Conservation (phyloP, 2,888 invertebrate species). For the Listrodromus nycthemerus region DNA sequence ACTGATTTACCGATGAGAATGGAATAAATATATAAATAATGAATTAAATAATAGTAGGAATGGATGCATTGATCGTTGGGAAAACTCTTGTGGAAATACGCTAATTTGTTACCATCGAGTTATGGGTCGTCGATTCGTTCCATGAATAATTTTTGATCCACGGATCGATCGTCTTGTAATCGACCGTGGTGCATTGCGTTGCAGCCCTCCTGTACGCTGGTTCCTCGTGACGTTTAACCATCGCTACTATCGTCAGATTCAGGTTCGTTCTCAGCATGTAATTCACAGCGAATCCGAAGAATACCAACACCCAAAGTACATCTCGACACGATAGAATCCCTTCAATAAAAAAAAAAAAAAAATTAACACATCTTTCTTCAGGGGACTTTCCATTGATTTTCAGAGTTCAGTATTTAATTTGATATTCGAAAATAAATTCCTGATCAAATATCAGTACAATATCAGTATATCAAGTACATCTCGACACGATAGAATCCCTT, state of each 20-base stretch:
- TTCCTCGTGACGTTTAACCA: slow-evolving; percentile 84
- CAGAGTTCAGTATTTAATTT: not conserved
- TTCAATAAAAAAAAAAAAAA: slow-evolving; percentile 68
- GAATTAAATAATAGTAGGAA: not conserved
- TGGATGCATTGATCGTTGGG: not conserved
- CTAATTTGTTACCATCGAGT: slow-evolving; percentile 55
- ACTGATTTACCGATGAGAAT: too few relatives aligned
- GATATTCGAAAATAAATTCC: too few relatives aligned
- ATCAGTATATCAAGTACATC: slow-evolving; percentile 88
- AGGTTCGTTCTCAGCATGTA: slow-evolving; percentile 89
- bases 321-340: slow-evolving; percentile 80
- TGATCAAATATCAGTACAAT: slow-evolving; percentile 88
- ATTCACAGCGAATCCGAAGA: slow-evolving; percentile 89
- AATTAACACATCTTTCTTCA: not conserved
- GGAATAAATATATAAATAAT: slow-evolving; percentile 3
- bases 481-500: slow-evolving; percentile 80
- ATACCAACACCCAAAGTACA: slow-evolving; percentile 88
- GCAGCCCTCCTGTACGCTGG: slow-evolving; percentile 68
- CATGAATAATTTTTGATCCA: not conserved
- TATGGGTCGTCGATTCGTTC: slow-evolving; percentile 35
- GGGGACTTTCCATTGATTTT: not conserved
- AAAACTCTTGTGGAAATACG: not conserved
- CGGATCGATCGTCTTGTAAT: slow-evolving; percentile 3
- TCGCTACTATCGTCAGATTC: slow-evolving; percentile 89
- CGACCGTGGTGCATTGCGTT: slow-evolving; percentile 71